Evolutionary conservation across 1,140 invertebrate genomes (phyloP).

Genomic region (Mizuhopecten yessoensis): DNA sequence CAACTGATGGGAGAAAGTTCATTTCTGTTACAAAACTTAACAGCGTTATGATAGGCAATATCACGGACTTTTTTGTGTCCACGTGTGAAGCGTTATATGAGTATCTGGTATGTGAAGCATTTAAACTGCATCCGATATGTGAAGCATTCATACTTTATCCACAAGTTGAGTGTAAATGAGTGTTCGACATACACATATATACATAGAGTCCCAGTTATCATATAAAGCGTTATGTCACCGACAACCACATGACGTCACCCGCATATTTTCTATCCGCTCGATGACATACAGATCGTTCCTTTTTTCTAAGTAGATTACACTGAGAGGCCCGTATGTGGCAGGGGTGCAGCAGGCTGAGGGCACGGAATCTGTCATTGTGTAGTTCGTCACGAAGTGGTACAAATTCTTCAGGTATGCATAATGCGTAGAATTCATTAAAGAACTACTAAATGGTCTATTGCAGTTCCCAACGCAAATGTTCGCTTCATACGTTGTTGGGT

Average conservation of each 20-base stretch:
- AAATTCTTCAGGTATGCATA: not conserved
- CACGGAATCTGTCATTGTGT: no score
- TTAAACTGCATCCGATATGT: no score
- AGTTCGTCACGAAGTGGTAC: not conserved
- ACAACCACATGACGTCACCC: not conserved
- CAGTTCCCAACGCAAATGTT: constrained; percentile 1
- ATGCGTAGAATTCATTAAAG: not conserved
- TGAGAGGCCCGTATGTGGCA: not conserved
- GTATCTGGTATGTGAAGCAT: no score
- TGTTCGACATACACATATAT: no score
- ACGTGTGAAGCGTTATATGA: no score
- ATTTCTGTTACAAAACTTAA: no score
- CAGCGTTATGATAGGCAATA: no score
- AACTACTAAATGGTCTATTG: not conserved
- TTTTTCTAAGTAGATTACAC: not conserved
- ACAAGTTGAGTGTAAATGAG: no score
- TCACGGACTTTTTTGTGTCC: no score
- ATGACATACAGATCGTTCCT: not conserved
- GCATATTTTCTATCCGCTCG: not conserved
- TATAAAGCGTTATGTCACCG: not conserved
- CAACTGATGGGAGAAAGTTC: no score
- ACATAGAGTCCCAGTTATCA: no score
- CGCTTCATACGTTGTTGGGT: not conserved
- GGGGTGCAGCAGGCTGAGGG: not conserved
- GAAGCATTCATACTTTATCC: no score